Conservation (phyloP, 2,797 vertebrate genomes). For the Oreochromis mossambicus region DNA sequence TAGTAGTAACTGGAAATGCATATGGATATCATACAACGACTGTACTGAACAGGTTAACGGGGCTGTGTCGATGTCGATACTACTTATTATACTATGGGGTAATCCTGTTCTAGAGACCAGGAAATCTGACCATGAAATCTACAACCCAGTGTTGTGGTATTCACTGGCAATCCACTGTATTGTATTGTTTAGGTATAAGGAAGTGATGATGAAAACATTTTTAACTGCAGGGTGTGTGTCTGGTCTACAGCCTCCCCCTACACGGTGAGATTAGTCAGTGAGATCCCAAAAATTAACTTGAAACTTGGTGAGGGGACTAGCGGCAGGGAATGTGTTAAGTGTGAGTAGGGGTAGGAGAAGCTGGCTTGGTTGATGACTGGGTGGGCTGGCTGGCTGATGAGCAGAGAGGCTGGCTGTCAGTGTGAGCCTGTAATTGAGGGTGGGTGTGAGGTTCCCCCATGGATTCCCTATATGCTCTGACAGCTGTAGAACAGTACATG, state of each 20-base stretch:
- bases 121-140: fast-evolving
- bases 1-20: not conserved
- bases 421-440: conserved; percentile 63
- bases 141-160: fast-evolving
- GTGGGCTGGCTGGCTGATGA: conserved; percentile 45
- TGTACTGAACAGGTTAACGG: not conserved
- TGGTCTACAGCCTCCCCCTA: not conserved
- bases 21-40: fast-evolving
- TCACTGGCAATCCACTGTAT: not conserved
- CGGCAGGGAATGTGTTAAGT: not conserved
- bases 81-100: not conserved
- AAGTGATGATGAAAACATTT: not conserved
- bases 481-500: conserved; percentile 35
- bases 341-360: conserved; percentile 3
- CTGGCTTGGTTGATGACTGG: conserved; percentile 19
- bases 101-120: not conserved
- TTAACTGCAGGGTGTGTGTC: not conserved
- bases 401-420: conserved; percentile 47
- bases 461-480: conserved; percentile 46
- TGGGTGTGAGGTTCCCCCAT: conserved; percentile 39
- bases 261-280: not conserved
- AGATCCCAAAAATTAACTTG: not conserved
- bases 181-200: not conserved
- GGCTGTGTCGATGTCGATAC: fast-evolving
- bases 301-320: not conserved